Percentiles rank a stretch among this genome's conserved stretches.
Conservation (phyloP, 2,888 invertebrate species). For the Calliscelio sp. region DNA sequence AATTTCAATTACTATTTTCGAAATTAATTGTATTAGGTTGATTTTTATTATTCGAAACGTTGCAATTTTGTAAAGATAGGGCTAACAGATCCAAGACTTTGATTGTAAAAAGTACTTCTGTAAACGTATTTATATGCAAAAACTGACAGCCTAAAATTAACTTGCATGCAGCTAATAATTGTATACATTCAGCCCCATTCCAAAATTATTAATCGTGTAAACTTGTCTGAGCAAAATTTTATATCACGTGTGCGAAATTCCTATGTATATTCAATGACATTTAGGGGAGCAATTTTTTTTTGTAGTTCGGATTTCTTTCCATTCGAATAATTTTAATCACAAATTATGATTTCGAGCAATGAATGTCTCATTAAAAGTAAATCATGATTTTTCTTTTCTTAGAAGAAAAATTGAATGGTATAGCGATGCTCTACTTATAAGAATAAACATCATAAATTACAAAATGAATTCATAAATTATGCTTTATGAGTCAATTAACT, state of each 20-base stretch:
- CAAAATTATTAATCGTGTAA: background rate
- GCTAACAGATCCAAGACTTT: conserved; percentile 53
- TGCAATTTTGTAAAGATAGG: conserved; percentile 33
- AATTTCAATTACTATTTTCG: background rate
- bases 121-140: conserved; percentile 51
- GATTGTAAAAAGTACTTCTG: conserved; percentile 55
- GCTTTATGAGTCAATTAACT: background rate
- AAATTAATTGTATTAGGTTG: background rate
- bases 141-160: conserved; percentile 57
- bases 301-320: too few relatives aligned
- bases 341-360: too few relatives aligned
- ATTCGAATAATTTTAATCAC: too few relatives aligned
- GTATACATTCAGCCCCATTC: conserved; percentile 17
- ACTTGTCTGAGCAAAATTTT: conserved; percentile 19
- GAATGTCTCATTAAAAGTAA: too few relatives aligned
- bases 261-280: background rate
- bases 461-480: background rate
- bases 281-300: too few relatives aligned
- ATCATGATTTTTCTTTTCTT: conserved; percentile 10
- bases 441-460: conserved; percentile 1
- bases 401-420: conserved; percentile 11
- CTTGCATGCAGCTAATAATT: conserved; percentile 48
- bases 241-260: conserved; percentile 21
- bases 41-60: conserved; percentile 4
- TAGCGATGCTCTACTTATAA: conserved; percentile 4